Percentiles rank a stretch among this genome's conserved stretches.
phyloP scores from a whole-genome alignment of 1,140 invertebrate genomes.

The Drosophila repletoides region DNA sequence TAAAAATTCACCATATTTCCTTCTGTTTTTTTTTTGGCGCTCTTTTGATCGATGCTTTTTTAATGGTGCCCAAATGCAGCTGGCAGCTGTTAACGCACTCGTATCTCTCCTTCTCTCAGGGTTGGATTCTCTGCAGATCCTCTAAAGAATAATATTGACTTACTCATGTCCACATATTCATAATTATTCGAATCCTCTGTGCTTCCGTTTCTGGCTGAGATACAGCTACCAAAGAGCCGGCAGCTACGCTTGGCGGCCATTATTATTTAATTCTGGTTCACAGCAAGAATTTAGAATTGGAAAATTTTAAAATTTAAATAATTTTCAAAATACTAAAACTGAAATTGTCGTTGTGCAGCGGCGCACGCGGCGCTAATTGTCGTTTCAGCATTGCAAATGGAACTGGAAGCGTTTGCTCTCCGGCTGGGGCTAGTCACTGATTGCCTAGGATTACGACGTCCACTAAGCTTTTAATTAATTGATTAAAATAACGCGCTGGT shows the following conservation, averaged over 20 bases:
- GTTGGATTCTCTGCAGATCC: too few relatives aligned
- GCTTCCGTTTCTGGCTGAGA: conserved; percentile 21
- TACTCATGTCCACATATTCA: conserved; percentile 71
- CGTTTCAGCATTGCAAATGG: conserved; percentile 68
- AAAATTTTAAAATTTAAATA: conserved; percentile 35
- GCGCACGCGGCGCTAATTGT: conserved; percentile 64
- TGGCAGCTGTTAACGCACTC: conserved; percentile 33
- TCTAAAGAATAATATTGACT: conserved; percentile 31
- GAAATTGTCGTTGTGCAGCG: conserved; percentile 35
- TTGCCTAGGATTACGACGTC: conserved; percentile 48
- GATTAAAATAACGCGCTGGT: conserved; percentile 61
- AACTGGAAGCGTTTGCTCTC: conserved; percentile 39
- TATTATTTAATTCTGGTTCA: conserved; percentile 17
- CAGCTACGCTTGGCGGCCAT: conserved; percentile 49
- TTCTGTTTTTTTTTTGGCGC: conserved; percentile 22
- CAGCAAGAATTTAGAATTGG: neutral
- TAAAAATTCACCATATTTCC: conserved; percentile 19
- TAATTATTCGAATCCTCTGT: conserved; percentile 13
- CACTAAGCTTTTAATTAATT: conserved; percentile 68
- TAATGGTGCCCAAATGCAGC: conserved; percentile 56
- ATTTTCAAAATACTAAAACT: conserved; percentile 28
- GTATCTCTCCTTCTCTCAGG: too few relatives aligned
- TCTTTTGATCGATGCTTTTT: conserved; percentile 70
- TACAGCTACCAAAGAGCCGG: conserved; percentile 55
- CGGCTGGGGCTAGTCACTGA: conserved; percentile 1